Base-by-base conservation (phyloP, 2,888 invertebrate genomes). In the Tortricodes alternella region DNA sequence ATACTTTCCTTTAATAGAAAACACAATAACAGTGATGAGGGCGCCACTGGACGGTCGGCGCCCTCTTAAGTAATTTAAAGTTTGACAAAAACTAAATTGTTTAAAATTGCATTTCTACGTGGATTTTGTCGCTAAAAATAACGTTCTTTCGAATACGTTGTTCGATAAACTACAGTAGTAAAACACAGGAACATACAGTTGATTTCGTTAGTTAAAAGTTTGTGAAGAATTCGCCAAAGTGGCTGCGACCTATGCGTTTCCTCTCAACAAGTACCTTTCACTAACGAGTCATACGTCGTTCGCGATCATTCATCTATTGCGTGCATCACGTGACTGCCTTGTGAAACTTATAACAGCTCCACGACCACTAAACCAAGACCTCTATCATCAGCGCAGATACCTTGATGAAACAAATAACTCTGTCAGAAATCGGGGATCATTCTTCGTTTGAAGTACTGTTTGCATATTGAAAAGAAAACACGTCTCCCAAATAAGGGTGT, bases 251-350 rank as follows among this genome's bases (percentile, higher is more conserved):
- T 5, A 11, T 11, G 29, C 29, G 29, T 29, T n/a, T 29, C 11
- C 29, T 29, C 29, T 29, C 29, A 29, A 27, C 7, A 23, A 11
- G 19, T 39, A 39, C 39, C 39, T 39, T 39, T 39, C 39, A 39
- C 39, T 39, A n/a, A 23, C 39, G 23, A 39, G 39, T 39, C 23
- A 39, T 23, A 21, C 39, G 13, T 39, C 39, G 39, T 23, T 21
- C 39, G 39, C 39, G 23, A 39, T 39, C 23, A 39, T 23, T 39
- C 39, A 23, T 39, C 21, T 39, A 21, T 29, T n/a, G 39, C 18
- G 38, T 8, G 13, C 11, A 11, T 39, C 39, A 39, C 39, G 38
- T 38, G 38, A 21, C 38, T 38, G 11, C 21, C 29, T 38, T 21
- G 39, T 39, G 39, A 23, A 39, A 39, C 39, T 39, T 13, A 21